Evolutionary conservation across 2,797 vertebrate species (phyloP).

Genomic region (Tenualosa thibaudeaui): DNA sequence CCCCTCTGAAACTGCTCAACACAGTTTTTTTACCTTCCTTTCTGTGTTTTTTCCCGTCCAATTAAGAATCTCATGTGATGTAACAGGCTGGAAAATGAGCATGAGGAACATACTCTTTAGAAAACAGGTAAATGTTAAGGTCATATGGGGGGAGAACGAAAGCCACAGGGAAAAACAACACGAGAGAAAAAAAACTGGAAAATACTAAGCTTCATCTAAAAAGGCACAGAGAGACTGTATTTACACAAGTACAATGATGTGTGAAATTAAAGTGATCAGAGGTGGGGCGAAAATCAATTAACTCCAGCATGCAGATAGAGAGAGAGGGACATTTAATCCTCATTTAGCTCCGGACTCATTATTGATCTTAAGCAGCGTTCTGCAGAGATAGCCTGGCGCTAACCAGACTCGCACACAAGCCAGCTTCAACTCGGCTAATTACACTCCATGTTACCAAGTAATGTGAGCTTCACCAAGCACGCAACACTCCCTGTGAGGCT

Average conservation of each 20-base stretch:
- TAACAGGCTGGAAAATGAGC: background rate
- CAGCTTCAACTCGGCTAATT: constrained; percentile 1
- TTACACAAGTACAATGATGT: constrained; percentile 56
- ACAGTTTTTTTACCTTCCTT: no score
- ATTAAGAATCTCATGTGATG: background rate
- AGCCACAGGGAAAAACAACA: constrained; percentile 23
- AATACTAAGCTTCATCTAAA: constrained; percentile 28
- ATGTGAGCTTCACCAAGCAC: background rate
- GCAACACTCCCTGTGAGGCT: background rate
- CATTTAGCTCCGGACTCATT: constrained; percentile 22
- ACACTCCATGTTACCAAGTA: constrained; percentile 19
- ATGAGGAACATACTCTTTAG: background rate
- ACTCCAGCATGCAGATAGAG: constrained; percentile 39
- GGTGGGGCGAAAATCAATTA: constrained; percentile 65
- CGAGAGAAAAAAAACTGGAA: constrained; percentile 5
- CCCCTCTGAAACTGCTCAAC: background rate
- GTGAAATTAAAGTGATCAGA: constrained; percentile 70
- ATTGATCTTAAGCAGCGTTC: constrained; percentile 30
- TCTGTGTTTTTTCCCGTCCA: background rate
- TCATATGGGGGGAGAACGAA: constrained; percentile 26
- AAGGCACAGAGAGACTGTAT: constrained; percentile 36
- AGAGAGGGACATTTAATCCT: constrained; percentile 36
- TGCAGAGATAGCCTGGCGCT: constrained; percentile 7
- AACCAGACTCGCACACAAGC: background rate
- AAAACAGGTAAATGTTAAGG: constrained; percentile 16